A percentile compares a stretch with the other conserved stretches of the same genome.
These are phyloP conservation scores for Periphyllus acericola DNA, from an alignment of 2,888 invertebrate genomes.

Conservation along the genomic window DNA sequence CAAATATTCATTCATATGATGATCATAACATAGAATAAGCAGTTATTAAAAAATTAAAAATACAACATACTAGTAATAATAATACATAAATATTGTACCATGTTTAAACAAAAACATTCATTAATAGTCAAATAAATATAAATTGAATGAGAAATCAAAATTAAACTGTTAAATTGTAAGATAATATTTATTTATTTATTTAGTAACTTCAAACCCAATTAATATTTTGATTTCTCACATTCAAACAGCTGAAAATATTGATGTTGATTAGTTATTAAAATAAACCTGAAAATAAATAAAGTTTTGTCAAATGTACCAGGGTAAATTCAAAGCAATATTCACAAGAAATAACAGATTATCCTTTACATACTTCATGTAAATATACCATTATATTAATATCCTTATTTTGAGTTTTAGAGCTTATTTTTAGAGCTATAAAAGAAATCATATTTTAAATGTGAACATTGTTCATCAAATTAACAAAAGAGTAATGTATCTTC, in stretches of 20 bases:
- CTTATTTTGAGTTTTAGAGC: neutral
- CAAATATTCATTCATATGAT: slow-evolving; percentile 46
- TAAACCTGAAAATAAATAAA: slow-evolving; percentile 45
- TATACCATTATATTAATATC: neutral
- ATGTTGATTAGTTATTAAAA: neutral
- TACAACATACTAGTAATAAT: neutral
- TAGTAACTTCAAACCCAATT: slow-evolving; percentile 15
- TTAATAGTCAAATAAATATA: neutral
- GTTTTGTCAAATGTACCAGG: neutral
- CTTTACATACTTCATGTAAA: slow-evolving; percentile 7
- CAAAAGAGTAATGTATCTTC: neutral
- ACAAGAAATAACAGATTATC: neutral
- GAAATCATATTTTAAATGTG: neutral
- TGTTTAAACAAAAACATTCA: neutral
- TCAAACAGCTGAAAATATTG: slow-evolving; percentile 37
- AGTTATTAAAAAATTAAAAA: slow-evolving; percentile 14
- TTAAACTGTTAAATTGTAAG: neutral
- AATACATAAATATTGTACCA: slow-evolving; percentile 17
- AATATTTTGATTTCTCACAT: slow-evolving; percentile 53
- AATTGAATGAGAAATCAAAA: slow-evolving; percentile 43
- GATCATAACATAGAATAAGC: slow-evolving; percentile 35
- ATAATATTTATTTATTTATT: neutral
- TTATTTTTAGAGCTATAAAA: neutral
- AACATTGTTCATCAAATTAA: neutral
- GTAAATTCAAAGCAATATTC: neutral